Evolutionary conservation across 2,888 invertebrate species (phyloP).

Genomic region (Conchocele bisecta): DNA sequence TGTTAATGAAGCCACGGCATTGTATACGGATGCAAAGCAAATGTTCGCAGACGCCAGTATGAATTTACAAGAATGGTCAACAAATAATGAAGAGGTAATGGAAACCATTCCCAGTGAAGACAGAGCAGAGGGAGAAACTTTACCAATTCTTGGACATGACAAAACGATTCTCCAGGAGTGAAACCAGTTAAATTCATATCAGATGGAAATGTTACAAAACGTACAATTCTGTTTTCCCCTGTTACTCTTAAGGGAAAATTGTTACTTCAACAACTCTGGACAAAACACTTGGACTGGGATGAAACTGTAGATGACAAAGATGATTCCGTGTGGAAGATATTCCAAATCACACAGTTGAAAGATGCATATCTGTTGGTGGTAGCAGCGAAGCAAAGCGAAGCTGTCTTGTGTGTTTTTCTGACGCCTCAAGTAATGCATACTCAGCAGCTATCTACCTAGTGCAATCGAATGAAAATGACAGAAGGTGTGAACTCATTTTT

Average conservation of each 20-base stretch:
- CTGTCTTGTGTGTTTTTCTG: slow-evolving; percentile 6
- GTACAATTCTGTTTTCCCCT: slow-evolving; percentile 3
- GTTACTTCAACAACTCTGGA: slow-evolving; percentile 13
- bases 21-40: background rate
- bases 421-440: slow-evolving; percentile 3
- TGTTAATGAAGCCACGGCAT: background rate
- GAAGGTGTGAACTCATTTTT: slow-evolving; percentile 9
- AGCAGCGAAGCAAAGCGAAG: too few species aligned
- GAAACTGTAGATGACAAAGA: slow-evolving; percentile 1
- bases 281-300: slow-evolving; percentile 3
- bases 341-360: background rate
- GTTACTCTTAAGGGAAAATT: slow-evolving; percentile 4
- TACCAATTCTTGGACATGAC: background rate
- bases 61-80: slow-evolving; percentile 4
- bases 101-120: background rate
- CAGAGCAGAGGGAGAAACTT: background rate
- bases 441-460: too few species aligned
- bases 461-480: background rate
- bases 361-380: background rate
- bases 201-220: background rate
- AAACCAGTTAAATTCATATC: too few species aligned
- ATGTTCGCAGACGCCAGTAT: background rate
- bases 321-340: background rate
- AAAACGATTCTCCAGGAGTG: too few species aligned
- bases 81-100: background rate